Base-by-base conservation (phyloP, 2,113 vertebrate species). In the Trematocara macrostoma region DNA sequence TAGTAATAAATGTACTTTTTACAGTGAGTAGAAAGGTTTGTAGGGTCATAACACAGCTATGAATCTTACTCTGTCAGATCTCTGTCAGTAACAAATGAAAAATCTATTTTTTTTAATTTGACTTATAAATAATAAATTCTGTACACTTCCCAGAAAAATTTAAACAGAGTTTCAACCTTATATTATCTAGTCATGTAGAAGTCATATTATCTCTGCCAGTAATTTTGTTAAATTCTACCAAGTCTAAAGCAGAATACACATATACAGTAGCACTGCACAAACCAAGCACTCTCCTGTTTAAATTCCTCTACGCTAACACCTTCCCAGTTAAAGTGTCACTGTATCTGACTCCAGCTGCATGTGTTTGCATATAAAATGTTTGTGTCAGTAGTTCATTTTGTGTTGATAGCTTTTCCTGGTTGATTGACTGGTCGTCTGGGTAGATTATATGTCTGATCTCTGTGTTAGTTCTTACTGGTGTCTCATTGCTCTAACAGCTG, bases 371-470 rank as follows among this genome's bases (percentile, higher is more conserved):
- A 84, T 76, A 53, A 40, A 88, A 49, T 59, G 31, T 55, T 55
- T 88, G 56, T 55, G 40, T 71, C 55, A 64, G 51, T 3, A 79
- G 78, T 79, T 85, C 49, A 81, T 87, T 87, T 52, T 55, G 53
- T 79, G 59, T 82, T 87, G 79, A 84, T 57, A 59, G 52, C 47
- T 84, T 81, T 84, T 74, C 61, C 52, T 12, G 3, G 15, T 29
- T 81, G 86, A 93, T 90, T 40, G 79, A 78, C 91, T 16, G 11
- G 57, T 80, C 79, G 34, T 53, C 57, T 80, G 81, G 57, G 45
- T 84, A 40, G 85, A 90, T 92, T 79, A 84, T 78, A 81, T 90
- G 82, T 83, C 84, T 78, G 78, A 64, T 76, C 26, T 90, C 61
- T 56, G 31, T 2, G 45, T 8, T 18, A 40, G 82, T 84, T 85